Percentiles rank a stretch among this genome's conserved stretches.
These are phyloP conservation scores for Labeo catla DNA, from an alignment of 2,113 vertebrate genomes.

Conservation along the genomic window DNA sequence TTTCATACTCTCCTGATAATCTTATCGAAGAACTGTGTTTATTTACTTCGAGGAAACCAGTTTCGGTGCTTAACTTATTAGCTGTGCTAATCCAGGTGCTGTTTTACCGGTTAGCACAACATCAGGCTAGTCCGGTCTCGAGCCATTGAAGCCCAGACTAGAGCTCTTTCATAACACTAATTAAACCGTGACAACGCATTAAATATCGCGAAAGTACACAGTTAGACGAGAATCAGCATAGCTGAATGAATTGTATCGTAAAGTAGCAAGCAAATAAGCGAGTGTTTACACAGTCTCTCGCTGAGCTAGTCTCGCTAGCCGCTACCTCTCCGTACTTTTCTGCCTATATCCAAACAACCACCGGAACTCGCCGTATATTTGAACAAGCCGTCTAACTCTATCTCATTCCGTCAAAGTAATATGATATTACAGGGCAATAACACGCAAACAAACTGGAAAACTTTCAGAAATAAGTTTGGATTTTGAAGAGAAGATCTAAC, in stretches of 20 bases:
- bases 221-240: not conserved
- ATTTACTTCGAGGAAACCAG: not conserved
- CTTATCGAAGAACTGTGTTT: not conserved
- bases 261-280: not conserved
- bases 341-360: slow-evolving; percentile 15
- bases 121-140: slow-evolving; percentile 21
- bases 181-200: slow-evolving; percentile 1
- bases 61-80: slow-evolving; percentile 34
- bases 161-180: not conserved
- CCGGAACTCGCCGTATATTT: not conserved
- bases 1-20: not conserved
- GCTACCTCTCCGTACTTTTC: slow-evolving; percentile 32
- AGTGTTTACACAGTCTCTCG: slow-evolving; percentile 44
- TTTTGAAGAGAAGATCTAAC: slow-evolving; percentile 78
- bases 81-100: slow-evolving; percentile 31
- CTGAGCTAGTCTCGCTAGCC: slow-evolving; percentile 30
- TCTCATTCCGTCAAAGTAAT: not conserved
- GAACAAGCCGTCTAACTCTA: not conserved
- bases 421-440: not conserved
- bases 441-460: slow-evolving; percentile 31
- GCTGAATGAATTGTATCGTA: not conserved
- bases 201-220: not conserved
- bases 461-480: slow-evolving; percentile 57
- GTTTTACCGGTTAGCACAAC: slow-evolving; percentile 34
- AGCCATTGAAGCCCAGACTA: not conserved